phyloP scores from a whole-genome alignment of 2,797 vertebrate genomes.

The Gallinago stenura region DNA sequence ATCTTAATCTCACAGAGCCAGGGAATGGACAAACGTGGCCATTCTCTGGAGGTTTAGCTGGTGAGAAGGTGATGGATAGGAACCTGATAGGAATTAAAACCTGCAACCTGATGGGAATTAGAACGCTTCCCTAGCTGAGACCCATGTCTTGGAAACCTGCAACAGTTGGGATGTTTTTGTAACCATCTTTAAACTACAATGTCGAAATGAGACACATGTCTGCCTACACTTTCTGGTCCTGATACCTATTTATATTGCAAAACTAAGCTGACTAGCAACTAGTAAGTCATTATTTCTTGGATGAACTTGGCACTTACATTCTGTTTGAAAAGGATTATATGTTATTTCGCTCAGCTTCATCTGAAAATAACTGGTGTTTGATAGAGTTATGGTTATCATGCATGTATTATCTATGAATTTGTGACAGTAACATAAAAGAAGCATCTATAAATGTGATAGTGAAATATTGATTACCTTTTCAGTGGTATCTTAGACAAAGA shows the following conservation, averaged over 20 bases:
- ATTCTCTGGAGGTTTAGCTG: not conserved
- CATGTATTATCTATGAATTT: not conserved
- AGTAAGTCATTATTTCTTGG: not conserved
- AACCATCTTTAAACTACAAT: not conserved
- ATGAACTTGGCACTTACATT: not conserved
- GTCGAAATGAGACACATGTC: not conserved
- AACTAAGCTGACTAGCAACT: not conserved
- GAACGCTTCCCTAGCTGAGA: not conserved
- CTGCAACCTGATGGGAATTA: not conserved
- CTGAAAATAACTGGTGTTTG: not conserved
- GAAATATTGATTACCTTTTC: not conserved
- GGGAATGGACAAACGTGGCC: not conserved
- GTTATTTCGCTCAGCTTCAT: not conserved
- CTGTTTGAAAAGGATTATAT: not conserved
- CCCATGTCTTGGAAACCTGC: not conserved
- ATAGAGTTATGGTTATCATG: not conserved
- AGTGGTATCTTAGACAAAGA: not conserved
- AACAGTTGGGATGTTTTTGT: not conserved
- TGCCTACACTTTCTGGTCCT: not conserved
- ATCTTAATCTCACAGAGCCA: not conserved
- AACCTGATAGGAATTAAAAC: not conserved
- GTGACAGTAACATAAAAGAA: not conserved
- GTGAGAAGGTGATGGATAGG: not conserved
- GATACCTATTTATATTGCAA: not conserved
- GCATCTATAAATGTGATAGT: not conserved